These are phyloP conservation scores for Marmota monax DNA, from an alignment of 2,113 vertebrate genomes.

Conservation along the genomic window DNA sequence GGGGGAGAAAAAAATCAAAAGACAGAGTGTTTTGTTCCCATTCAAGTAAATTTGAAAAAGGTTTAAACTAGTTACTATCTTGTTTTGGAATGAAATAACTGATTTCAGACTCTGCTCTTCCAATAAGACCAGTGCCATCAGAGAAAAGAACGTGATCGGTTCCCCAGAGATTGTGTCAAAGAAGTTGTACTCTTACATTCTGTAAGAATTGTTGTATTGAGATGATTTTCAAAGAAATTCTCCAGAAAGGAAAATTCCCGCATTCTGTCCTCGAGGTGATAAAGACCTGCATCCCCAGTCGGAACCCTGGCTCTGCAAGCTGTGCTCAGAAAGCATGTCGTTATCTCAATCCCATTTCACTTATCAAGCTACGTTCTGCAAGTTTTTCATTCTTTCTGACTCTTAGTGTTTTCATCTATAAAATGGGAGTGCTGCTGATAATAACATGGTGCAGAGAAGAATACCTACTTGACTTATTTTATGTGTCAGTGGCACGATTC, in stretches of 20 bases:
- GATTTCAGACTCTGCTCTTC: slow-evolving; percentile 67
- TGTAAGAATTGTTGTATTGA: slow-evolving; percentile 68
- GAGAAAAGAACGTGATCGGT: slow-evolving; percentile 53
- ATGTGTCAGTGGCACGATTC: slow-evolving; percentile 29
- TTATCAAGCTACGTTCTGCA: slow-evolving; percentile 51
- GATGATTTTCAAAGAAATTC: slow-evolving; percentile 77
- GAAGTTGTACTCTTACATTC: slow-evolving; percentile 66
- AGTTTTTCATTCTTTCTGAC: slow-evolving; percentile 42
- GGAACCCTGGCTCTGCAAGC: slow-evolving; percentile 58
- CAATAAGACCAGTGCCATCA: neutral
- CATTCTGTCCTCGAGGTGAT: slow-evolving; percentile 63
- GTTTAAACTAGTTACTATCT: slow-evolving; percentile 66
- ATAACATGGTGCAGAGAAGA: slow-evolving; percentile 47
- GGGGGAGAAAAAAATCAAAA: slow-evolving; percentile 38
- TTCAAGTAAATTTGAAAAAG: neutral
- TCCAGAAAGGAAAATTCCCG: slow-evolving; percentile 75
- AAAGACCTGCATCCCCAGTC: slow-evolving; percentile 55
- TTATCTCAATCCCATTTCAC: slow-evolving; percentile 69
- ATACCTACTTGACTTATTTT: neutral
- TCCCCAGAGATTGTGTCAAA: slow-evolving; percentile 67
- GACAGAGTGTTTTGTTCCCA: neutral
- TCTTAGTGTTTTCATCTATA: slow-evolving; percentile 75
- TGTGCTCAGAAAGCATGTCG: slow-evolving; percentile 35
- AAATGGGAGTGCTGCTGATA: slow-evolving; percentile 58
- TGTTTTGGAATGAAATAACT: slow-evolving; percentile 59